These are phyloP conservation scores for Ptychochromis oligacanthus DNA, from an alignment of 2,113 vertebrate species.

Conservation along the genomic window DNA sequence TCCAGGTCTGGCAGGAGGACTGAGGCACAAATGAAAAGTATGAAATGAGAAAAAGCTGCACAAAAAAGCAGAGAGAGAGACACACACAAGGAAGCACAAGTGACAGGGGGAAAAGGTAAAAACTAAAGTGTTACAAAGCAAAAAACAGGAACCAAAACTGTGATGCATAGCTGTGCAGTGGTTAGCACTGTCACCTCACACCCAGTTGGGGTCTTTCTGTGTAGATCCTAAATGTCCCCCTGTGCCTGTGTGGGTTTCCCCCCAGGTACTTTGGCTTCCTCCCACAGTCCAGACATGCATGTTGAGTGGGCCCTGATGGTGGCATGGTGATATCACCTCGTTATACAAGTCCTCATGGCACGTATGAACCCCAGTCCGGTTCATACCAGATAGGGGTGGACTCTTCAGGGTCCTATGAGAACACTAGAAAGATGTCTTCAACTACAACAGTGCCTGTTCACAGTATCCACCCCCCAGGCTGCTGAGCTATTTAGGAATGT, in stretches of 20 bases:
- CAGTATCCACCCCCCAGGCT: not conserved
- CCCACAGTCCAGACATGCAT: not conserved
- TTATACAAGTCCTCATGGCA: not conserved
- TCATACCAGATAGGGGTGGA: too few relatives aligned
- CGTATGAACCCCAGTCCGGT: not conserved
- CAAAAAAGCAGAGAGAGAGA: not conserved
- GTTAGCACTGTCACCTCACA: too few relatives aligned
- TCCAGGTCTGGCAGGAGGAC: not conserved
- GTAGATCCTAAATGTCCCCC: too few relatives aligned
- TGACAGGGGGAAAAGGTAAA: not conserved
- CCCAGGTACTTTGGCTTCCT: not conserved
- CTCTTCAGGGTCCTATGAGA: not conserved
- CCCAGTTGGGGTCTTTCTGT: fast-evolving
- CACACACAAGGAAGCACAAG: not conserved
- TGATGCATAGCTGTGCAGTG: too few relatives aligned
- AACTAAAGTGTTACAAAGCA: not conserved
- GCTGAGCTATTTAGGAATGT: not conserved
- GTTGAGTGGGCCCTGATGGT: not conserved
- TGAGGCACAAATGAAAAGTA: not conserved
- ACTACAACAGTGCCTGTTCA: too few relatives aligned
- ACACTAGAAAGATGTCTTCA: not conserved
- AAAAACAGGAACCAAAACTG: not conserved
- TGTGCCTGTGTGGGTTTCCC: not conserved
- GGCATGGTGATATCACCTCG: not conserved
- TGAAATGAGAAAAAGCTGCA: not conserved